phyloP scores from a whole-genome alignment of 2,888 invertebrate species.

The Thymelicus lineola region DNA sequence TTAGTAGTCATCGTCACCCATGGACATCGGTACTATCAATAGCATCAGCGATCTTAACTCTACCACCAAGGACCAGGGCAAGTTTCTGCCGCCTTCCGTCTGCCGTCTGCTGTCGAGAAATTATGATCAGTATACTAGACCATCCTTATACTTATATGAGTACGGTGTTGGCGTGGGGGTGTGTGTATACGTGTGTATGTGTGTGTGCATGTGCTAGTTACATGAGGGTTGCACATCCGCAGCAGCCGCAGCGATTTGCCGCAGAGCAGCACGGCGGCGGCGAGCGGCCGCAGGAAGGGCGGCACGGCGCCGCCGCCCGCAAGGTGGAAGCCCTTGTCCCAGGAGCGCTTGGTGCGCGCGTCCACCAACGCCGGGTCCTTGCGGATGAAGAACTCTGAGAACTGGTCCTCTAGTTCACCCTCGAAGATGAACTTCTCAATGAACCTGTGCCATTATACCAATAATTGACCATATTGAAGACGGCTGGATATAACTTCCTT shows the following conservation, averaged over 20 bases:
- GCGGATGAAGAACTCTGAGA: conserved; percentile 94
- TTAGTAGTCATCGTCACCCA: no score
- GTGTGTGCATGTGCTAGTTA: conserved; percentile 62
- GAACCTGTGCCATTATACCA: conserved; percentile 73
- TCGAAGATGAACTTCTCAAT: conserved; percentile 94
- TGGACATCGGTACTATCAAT: no score
- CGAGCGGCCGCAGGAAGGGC: conserved; percentile 87
- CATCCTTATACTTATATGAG: no score
- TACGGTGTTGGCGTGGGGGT: neutral
- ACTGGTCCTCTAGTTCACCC: conserved; percentile 91
- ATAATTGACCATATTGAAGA: no score
- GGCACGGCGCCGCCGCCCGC: conserved; percentile 85
- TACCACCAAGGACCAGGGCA: no score
- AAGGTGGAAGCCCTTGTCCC: conserved; percentile 87
- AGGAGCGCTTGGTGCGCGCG: conserved; percentile 87
- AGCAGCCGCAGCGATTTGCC: conserved; percentile 90
- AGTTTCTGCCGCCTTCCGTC: no score
- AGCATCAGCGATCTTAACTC: no score
- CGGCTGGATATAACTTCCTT: no score
- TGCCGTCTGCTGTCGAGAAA: no score
- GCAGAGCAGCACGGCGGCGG: conserved; percentile 88
- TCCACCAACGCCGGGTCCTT: conserved; percentile 87
- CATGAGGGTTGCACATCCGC: conserved; percentile 88
- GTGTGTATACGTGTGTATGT: neutral
- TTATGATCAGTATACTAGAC: no score